Percentiles rank a stretch among this genome's conserved stretches.
Conservation (phyloP, 2,113 vertebrate genomes). For the Mungos mungo region DNA sequence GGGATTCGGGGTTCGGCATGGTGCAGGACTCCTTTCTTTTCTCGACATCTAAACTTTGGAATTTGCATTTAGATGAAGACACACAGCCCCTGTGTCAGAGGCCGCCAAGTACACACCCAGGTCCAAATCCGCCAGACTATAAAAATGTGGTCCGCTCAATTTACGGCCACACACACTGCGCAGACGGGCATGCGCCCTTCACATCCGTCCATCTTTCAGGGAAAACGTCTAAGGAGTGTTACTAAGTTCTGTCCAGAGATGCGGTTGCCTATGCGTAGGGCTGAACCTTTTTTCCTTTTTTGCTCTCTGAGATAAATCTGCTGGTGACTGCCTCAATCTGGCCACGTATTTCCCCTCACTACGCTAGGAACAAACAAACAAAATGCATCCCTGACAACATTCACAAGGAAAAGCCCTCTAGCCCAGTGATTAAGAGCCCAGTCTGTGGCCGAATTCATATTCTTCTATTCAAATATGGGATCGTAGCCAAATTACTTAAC, state of each 20-base stretch:
- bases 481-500: not conserved
- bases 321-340: not conserved
- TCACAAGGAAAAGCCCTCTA: not conserved
- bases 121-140: not conserved
- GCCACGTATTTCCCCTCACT: not conserved
- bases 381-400: not conserved
- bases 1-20: not conserved
- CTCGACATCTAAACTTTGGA: slow-evolving; percentile 20
- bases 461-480: not conserved
- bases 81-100: not conserved
- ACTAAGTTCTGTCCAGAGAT: not conserved
- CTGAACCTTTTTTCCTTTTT: not conserved
- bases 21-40: slow-evolving; percentile 26
- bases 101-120: not conserved
- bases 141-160: not conserved
- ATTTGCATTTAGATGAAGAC: slow-evolving; percentile 54
- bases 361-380: not conserved
- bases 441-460: not conserved
- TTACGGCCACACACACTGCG: not conserved
- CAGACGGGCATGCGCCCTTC: rapidly evolving
- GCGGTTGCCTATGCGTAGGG: not conserved
- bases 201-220: not conserved
- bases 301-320: not conserved
- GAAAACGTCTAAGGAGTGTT: not conserved
- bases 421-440: not conserved